These are phyloP conservation scores for Aurelia coerulea DNA, from an alignment of 30 jellyfish, hydroid and myxozoan genomes.

Conservation along the genomic window DNA sequence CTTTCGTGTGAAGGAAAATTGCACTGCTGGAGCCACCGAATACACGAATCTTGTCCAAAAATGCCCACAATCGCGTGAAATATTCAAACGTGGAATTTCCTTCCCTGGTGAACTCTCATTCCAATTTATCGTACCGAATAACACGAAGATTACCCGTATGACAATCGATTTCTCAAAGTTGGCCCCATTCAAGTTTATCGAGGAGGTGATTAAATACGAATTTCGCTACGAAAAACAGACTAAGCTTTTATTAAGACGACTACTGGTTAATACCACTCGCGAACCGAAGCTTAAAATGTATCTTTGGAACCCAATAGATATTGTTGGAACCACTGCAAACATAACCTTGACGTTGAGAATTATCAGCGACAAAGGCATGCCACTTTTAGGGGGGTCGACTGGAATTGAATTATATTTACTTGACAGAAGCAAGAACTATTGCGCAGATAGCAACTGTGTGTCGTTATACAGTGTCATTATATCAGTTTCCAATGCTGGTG, in stretches of 20 bases:
- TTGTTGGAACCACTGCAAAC: constrained; percentile 20
- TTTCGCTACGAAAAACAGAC: background rate
- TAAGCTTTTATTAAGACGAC: constrained; percentile 6
- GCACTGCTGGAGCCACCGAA: constrained; percentile 26
- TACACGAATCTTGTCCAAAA: constrained; percentile 18
- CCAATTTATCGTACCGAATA: constrained; percentile 27
- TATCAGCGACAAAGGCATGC: background rate
- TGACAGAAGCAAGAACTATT: constrained; percentile 31
- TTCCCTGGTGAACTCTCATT: constrained; percentile 26
- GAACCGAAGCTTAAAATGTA: constrained; percentile 26
- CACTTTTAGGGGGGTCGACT: background rate
- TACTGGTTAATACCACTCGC: constrained; percentile 24
- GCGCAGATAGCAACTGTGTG: constrained; percentile 40
- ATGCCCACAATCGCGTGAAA: constrained; percentile 34
- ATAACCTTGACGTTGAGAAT: constrained; percentile 4
- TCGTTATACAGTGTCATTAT: constrained; percentile 3
- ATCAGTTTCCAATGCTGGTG: background rate
- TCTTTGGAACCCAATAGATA: constrained; percentile 50
- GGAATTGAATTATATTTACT: constrained; percentile 18
- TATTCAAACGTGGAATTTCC: background rate
- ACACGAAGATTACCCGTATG: constrained; percentile 26
- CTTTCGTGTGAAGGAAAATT: constrained; percentile 59
- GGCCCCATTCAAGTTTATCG: constrained; percentile 11
- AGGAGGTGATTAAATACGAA: background rate
- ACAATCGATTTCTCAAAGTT: constrained; percentile 1